A percentile compares a stretch with the other conserved stretches of the same genome.
These are phyloP conservation scores for Colistium nudipinnis DNA, from an alignment of 2,113 vertebrate species.

Conservation along the genomic window DNA sequence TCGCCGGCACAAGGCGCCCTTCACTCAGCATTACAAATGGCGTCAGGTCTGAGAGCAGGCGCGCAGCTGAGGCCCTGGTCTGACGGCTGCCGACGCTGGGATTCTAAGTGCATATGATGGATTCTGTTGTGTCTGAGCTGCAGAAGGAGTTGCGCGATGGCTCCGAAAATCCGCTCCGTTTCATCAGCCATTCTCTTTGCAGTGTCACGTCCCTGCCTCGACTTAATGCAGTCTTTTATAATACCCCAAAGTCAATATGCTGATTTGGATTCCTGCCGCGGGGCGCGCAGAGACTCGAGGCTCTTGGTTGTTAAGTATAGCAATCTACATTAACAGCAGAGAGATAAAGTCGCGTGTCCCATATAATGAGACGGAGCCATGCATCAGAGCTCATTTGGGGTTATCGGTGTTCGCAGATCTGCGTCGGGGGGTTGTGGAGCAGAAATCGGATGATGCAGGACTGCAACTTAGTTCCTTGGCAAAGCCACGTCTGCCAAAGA, in stretches of 20 bases:
- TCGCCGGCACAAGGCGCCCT: conserved; percentile 6
- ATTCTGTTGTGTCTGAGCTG: conserved; percentile 27
- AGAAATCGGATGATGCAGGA: conserved; percentile 47
- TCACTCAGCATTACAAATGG: conserved; percentile 1
- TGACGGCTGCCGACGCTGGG: conserved; percentile 13
- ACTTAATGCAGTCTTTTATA: conserved; percentile 53
- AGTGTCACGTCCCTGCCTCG: conserved; percentile 45
- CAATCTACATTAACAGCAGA: conserved; percentile 47
- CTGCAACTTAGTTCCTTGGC: conserved; percentile 49
- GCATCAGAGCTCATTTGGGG: conserved; percentile 56
- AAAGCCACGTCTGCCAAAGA: conserved; percentile 29
- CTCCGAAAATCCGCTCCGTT: conserved; percentile 40
- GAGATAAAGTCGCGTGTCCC: conserved; percentile 46
- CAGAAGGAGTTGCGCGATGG: conserved; percentile 23
- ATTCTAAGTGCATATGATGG: conserved; percentile 32
- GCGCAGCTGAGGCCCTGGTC: not conserved
- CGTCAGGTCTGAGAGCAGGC: conserved; percentile 19
- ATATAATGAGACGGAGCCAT: conserved; percentile 46
- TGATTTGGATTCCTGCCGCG: conserved; percentile 44
- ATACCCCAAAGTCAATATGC: conserved; percentile 44
- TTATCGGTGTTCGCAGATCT: conserved; percentile 52
- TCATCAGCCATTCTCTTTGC: conserved; percentile 34
- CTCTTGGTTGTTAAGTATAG: conserved; percentile 33
- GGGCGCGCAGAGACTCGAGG: conserved; percentile 21
- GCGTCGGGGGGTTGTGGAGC: conserved; percentile 37